Evolutionary conservation across 2,797 vertebrate species (phyloP), one percentile per base, ranked within the genome.

Genomic region (Salmo trutta): DNA sequence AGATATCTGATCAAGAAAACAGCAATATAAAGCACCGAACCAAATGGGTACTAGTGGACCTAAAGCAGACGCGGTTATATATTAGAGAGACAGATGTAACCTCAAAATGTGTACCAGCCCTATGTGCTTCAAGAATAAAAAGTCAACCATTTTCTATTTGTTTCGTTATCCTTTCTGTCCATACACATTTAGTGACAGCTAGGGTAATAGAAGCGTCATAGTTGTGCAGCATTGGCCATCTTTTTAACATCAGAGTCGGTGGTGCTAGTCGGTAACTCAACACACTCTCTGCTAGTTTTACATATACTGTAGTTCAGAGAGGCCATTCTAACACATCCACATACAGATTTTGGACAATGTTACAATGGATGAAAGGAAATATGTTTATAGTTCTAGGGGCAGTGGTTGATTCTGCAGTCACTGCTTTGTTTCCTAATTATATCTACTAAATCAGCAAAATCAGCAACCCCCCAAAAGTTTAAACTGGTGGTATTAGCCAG

Each of bases 281-380:
- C 29, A 21, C 5, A 70, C 52, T 15, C 65, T 69, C 71, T 56
- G 59, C 52, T 24, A 41, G 31, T 79, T 76, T 77, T 79, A 17
- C 65, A 73, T 68, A 73, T 71, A 36, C 36, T 7, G 6, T 36
- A 14, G 68, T 33, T 52, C 54, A 52, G 21, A 41, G 29, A 62
- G 66, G 73, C 67, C 65, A 17, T 68, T 82, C 62, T 81, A 79
- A 70, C 56, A 7, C 41, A 77, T 76, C 73, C 77, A 72, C 73
- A 73, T 29, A 69, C 41, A 66, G 27, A 66, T 33, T 7, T 69
- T 36, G 19, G 67, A 69, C 16, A 33, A 31, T 7, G 68, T 21
- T 70, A 14, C 3, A 19, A 19, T 8, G 19, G 19, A 14, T 33
- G 17, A 71, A 12, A 53, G 71, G 24, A 52, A 12, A 36, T 15